Evolutionary conservation across 2,113 vertebrate species (phyloP).

Genomic region (Bucco capensis): DNA sequence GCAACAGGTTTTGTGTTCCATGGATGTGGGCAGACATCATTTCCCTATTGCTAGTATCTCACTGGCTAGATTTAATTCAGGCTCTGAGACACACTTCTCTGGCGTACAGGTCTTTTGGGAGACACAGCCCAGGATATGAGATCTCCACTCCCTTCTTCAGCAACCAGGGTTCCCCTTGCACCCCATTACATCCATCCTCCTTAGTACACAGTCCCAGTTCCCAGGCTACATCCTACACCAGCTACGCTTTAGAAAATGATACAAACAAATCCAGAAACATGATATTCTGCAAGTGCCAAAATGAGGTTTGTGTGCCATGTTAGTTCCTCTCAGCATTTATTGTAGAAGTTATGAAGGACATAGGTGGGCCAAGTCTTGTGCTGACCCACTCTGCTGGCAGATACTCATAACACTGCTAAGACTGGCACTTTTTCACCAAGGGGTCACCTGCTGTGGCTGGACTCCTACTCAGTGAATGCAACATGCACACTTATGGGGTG

Average conservation of each 20-base stretch:
- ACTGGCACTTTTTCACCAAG: background rate
- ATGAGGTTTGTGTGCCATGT: accelerated
- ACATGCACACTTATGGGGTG: background rate
- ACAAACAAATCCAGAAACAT: background rate
- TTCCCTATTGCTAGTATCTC: background rate
- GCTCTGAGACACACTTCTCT: background rate
- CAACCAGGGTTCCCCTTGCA: background rate
- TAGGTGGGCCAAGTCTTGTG: background rate
- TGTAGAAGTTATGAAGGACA: background rate
- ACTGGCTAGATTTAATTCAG: background rate
- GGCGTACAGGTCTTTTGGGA: background rate
- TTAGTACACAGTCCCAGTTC: background rate
- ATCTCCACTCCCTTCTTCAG: background rate
- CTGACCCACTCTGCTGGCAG: background rate
- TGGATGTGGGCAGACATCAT: accelerated
- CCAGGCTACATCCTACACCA: background rate
- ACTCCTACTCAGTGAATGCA: background rate
- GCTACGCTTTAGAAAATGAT: background rate
- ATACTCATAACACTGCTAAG: background rate
- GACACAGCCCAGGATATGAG: too few species aligned
- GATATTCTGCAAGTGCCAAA: background rate
- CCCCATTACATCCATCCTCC: background rate
- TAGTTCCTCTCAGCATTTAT: background rate
- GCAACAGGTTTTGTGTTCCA: background rate
- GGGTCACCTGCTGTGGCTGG: background rate